Base-by-base conservation (phyloP, 2,113 vertebrate genomes). In the Cyanoliseus patagonus region DNA sequence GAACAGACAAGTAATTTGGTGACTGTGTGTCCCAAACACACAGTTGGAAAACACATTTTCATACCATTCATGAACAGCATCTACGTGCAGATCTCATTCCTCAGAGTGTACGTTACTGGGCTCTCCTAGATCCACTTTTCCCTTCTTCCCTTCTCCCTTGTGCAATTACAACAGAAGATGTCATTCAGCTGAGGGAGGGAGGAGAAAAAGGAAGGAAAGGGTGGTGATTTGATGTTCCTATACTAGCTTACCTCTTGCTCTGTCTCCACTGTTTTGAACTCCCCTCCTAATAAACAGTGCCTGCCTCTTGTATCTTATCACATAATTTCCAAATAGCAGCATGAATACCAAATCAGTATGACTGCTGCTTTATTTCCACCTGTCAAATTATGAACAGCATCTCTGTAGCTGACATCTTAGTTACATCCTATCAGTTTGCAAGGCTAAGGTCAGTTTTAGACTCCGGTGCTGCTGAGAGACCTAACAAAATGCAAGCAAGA, bases 171-270 rank as follows among this genome's bases (percentile, higher is more conserved):
- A 42, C 3, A 11, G 14, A 83, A 95, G 66, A 52, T 87, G 66
- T 27, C 61, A 92, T 67, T 66, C 52, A 33, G 27, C 74, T 52
- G 11, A 8, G 39, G 12, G 46, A 92, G 46, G 51, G 63, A 97
- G 25, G 20, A 72, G 20, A 69, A 66, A 84, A 91, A 77, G 74
- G 84, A 95, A 96, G 86, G 94, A 89, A 94, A 95, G 84, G 89
- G 84, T 49, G 57, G 69, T 20, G 73, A 78, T 79, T n/a, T 31
- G 82, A 74, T 86, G 31, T 69, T 80, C 66, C 77, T 44, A 55
- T 15, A 13, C 70, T 16, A 46, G 39, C 13, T 90, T 83, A 83
- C 68, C 76, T 70, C 72, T 62, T 73, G 78, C n/a, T 83, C 33
- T n/a, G 10, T 23, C 85, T 93, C 76, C 51, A 67, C 5, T 20